phyloP scores from a whole-genome alignment of 2,888 invertebrate species.

The Thecocarcelia acutangulata region DNA sequence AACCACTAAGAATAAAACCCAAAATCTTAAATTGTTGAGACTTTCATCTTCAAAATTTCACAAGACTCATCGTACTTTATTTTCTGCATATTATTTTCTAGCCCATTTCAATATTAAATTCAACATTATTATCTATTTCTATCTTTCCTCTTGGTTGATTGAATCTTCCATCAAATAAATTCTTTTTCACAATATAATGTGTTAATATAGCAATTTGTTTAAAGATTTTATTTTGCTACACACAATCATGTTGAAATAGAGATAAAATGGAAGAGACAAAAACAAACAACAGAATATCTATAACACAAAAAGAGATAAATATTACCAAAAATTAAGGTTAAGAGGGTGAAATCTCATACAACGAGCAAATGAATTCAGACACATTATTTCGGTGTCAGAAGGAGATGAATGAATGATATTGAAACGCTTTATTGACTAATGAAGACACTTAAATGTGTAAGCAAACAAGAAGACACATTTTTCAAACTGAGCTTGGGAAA shows the following conservation, averaged over 20 bases:
- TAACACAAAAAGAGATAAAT: conserved; percentile 56
- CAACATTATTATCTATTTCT: neutral
- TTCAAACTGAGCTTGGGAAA: no score
- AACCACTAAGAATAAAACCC: no score
- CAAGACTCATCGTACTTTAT: neutral
- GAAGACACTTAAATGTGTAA: conserved; percentile 34
- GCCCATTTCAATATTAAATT: neutral
- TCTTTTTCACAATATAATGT: conserved; percentile 45
- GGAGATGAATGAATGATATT: neutral
- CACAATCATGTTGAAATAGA: conserved; percentile 23
- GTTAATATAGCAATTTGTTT: conserved; percentile 70
- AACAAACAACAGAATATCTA: neutral
- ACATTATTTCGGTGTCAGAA: neutral
- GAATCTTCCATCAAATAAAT: conserved; percentile 12
- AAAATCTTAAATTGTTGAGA: no score
- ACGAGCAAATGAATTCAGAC: neutral
- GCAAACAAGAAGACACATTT: no score
- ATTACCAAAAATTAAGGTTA: conserved; percentile 59
- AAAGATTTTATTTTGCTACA: neutral
- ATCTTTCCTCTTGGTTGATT: neutral
- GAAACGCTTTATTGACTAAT: conserved; percentile 24
- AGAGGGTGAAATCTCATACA: conserved; percentile 18
- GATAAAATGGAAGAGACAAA: conserved; percentile 1
- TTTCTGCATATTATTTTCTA: neutral
- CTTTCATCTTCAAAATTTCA: no score